These are phyloP conservation scores for Phorcus lineatus DNA, from an alignment of 2,888 invertebrate genomes.

Conservation along the genomic window DNA sequence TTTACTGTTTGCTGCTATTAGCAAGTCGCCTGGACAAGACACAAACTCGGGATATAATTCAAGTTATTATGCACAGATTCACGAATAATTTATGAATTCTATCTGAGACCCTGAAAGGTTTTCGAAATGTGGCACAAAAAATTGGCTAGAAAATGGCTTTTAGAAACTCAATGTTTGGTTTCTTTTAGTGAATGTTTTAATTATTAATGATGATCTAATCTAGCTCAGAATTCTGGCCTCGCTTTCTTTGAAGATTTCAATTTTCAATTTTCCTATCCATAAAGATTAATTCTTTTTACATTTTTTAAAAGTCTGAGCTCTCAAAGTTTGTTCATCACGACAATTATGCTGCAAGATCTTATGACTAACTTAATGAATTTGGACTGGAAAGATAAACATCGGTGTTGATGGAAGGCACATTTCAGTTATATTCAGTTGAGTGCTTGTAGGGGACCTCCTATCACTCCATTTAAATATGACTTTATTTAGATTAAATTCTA, in stretches of 20 bases:
- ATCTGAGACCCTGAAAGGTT: not conserved
- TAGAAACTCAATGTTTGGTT: conserved; percentile 1
- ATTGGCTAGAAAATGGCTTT: not conserved
- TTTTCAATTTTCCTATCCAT: too few species aligned
- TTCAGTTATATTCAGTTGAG: too few species aligned
- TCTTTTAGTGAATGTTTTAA: not conserved
- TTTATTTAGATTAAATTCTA: too few species aligned
- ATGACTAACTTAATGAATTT: too few species aligned
- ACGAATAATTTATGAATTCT: conserved; percentile 12
- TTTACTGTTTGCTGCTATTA: conserved; percentile 23
- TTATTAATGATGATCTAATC: not conserved
- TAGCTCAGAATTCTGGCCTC: not conserved
- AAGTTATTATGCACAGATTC: conserved; percentile 17
- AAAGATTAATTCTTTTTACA: too few species aligned
- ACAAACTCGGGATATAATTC: conserved; percentile 7
- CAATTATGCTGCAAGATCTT: too few species aligned
- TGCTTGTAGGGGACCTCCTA: too few species aligned
- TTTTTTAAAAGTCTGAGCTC: too few species aligned
- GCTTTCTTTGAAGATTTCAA: not conserved
- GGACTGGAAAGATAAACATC: too few species aligned
- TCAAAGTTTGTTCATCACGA: too few species aligned
- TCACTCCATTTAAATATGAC: too few species aligned
- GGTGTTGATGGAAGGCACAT: too few species aligned
- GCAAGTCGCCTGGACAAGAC: not conserved
- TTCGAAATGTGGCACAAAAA: not conserved